Evolutionary conservation across 2,797 vertebrate species (phyloP).

Genomic region (Propithecus deckenii): DNA sequence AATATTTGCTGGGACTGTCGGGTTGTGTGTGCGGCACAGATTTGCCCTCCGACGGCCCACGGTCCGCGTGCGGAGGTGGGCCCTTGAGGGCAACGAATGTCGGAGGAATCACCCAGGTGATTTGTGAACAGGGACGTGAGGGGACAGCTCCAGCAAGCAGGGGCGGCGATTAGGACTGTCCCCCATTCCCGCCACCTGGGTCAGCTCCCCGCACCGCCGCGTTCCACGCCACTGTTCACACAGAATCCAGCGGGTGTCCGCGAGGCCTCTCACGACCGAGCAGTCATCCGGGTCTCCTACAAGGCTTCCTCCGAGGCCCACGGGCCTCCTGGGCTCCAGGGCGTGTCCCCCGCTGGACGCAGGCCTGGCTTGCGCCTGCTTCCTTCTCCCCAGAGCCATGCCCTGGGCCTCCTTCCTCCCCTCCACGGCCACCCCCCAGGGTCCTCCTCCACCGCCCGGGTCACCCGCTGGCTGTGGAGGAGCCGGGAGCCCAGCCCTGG

Average conservation of each 20-base stretch:
- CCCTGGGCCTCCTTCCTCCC: background rate
- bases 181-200: rapidly evolving
- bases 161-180: rapidly evolving
- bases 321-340: background rate
- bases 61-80: rapidly evolving
- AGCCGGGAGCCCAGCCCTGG: background rate
- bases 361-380: background rate
- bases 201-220: rapidly evolving
- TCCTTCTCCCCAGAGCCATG: background rate
- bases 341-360: background rate
- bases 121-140: rapidly evolving
- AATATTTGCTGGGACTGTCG: background rate
- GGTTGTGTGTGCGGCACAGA: background rate
- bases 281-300: background rate
- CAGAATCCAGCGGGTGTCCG: background rate
- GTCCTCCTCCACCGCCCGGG: background rate
- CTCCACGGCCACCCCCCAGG: background rate
- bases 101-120: rapidly evolving
- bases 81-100: rapidly evolving
- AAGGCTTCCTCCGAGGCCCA: background rate
- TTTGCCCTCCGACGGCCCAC: rapidly evolving
- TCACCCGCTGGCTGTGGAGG: background rate
- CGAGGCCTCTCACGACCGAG: background rate
- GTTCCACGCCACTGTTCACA: background rate
- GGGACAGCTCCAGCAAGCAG: background rate